Evolutionary conservation across 2,113 vertebrate species (phyloP).

Genomic region (Plecturocebus donacophilus): DNA sequence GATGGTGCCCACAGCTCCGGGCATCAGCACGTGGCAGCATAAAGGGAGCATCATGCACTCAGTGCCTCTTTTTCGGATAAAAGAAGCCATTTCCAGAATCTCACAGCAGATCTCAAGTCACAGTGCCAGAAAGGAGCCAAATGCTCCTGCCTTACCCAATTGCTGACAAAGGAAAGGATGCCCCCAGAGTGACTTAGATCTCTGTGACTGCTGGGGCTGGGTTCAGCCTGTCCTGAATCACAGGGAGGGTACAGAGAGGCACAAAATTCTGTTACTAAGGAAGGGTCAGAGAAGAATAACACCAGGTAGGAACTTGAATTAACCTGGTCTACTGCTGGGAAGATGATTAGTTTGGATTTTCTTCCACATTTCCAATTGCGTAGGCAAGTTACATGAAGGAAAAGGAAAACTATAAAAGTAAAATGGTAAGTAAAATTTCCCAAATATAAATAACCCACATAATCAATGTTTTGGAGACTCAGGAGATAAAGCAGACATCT

Average conservation of each 20-base stretch:
- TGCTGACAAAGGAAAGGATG: not conserved
- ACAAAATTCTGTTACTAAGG: not conserved
- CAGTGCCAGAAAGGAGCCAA: not conserved
- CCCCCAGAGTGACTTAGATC: not conserved
- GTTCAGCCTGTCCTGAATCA: not conserved
- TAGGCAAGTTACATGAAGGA: not conserved
- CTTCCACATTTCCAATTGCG: not conserved
- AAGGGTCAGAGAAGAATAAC: not conserved
- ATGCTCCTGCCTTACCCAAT: not conserved
- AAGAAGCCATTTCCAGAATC: not conserved
- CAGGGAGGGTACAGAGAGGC: not conserved
- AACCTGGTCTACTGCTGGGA: not conserved
- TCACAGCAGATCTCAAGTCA: not conserved
- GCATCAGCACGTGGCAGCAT: fast-evolving
- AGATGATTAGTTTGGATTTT: not conserved
- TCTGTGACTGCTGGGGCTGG: not conserved
- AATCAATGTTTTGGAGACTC: not conserved
- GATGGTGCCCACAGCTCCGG: too few relatives aligned
- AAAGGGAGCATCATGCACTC: too few relatives aligned
- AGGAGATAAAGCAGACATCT: not conserved
- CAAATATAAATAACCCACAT: not conserved
- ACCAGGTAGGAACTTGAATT: not conserved
- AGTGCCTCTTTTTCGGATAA: not conserved
- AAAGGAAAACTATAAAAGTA: not conserved
- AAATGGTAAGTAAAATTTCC: not conserved